Percentiles rank a stretch among this genome's conserved stretches.
Evolutionary conservation across 2,113 vertebrate genomes (phyloP).

Genomic region (Pteronura brasiliensis): DNA sequence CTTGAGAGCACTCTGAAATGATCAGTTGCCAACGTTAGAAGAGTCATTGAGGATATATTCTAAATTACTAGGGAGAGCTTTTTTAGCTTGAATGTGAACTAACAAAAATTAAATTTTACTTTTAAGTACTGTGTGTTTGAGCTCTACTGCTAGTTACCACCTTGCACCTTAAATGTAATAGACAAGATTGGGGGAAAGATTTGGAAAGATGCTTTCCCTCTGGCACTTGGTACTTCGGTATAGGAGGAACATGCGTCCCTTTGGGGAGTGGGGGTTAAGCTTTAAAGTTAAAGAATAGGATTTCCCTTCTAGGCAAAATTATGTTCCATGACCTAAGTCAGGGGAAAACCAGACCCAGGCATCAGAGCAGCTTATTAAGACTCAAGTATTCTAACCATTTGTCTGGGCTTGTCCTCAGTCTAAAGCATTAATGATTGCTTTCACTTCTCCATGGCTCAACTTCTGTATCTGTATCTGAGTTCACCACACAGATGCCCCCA

Average conservation of each 20-base stretch:
- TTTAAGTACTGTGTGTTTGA: background rate
- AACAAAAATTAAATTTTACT: background rate
- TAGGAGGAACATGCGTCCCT: background rate
- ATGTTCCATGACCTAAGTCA: slow-evolving; percentile 39
- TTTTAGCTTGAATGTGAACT: background rate
- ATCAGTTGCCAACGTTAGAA: background rate
- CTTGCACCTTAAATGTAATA: background rate
- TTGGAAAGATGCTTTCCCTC: background rate
- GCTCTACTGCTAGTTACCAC: background rate
- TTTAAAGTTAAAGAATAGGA: slow-evolving; percentile 9
- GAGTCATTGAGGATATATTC: background rate
- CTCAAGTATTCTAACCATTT: slow-evolving; percentile 39
- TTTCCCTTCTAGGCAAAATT: background rate
- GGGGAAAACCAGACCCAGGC: slow-evolving; percentile 52
- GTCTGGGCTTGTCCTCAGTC: background rate
- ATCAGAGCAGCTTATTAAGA: background rate
- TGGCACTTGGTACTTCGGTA: background rate
- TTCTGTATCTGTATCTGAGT: background rate
- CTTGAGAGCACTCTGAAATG: background rate
- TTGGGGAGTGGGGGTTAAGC: background rate
- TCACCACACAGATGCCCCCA: background rate
- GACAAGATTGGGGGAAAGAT: background rate
- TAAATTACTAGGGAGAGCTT: background rate
- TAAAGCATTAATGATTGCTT: background rate
- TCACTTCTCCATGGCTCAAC: background rate